phyloP scores from a whole-genome alignment of 2,888 invertebrate species.

The Agonopterix arenella region DNA sequence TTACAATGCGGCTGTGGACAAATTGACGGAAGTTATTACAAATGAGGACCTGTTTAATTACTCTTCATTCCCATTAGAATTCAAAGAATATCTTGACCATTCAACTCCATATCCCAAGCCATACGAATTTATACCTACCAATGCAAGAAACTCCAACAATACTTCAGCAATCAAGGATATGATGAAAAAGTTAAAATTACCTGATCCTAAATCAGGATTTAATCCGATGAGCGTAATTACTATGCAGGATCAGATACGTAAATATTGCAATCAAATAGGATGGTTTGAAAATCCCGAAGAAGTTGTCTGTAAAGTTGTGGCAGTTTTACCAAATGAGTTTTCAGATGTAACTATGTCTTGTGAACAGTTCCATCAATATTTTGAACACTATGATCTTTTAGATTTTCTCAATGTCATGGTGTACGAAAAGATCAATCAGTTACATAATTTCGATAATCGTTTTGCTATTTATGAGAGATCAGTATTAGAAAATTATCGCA shows the following conservation, averaged over 20 bases:
- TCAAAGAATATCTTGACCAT: slow-evolving; percentile 71
- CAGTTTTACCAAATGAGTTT: slow-evolving; percentile 53
- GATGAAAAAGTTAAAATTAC: slow-evolving; percentile 75
- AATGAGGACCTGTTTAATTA: slow-evolving; percentile 77
- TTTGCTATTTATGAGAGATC: slow-evolving; percentile 77
- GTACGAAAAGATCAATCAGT: slow-evolving; percentile 69
- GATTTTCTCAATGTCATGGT: slow-evolving; percentile 74
- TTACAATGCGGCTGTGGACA: slow-evolving; percentile 82
- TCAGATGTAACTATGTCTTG: slow-evolving; percentile 47
- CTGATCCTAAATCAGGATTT: slow-evolving; percentile 58
- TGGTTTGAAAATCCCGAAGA: slow-evolving; percentile 64
- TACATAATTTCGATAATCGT: slow-evolving; percentile 58
- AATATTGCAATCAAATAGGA: slow-evolving; percentile 69
- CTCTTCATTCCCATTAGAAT: slow-evolving; percentile 80
- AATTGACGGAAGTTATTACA: slow-evolving; percentile 76
- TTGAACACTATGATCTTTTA: slow-evolving; percentile 66
- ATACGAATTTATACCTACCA: slow-evolving; percentile 81
- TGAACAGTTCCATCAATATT: slow-evolving; percentile 49
- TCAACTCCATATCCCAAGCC: slow-evolving; percentile 76
- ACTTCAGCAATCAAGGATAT: slow-evolving; percentile 65
- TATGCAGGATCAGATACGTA: slow-evolving; percentile 62
- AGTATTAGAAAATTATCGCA: slow-evolving; percentile 68
- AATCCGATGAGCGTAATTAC: slow-evolving; percentile 52
- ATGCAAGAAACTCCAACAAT: slow-evolving; percentile 74
- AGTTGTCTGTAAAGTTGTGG: slow-evolving; percentile 68